Evolutionary conservation across 2,888 invertebrate genomes (phyloP).

Genomic region (Gandaritis pyraliata): DNA sequence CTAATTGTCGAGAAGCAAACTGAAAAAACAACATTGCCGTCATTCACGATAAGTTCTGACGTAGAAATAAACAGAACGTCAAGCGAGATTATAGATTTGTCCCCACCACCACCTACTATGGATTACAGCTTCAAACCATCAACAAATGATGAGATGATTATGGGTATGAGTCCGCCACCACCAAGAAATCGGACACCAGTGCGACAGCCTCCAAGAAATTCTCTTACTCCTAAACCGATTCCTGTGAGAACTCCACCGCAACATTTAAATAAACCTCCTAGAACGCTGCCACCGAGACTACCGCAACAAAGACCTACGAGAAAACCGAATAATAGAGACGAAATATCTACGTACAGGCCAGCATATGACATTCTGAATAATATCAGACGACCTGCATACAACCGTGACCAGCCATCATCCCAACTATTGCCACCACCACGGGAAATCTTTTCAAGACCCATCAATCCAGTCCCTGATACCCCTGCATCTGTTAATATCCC

Average conservation of each 20-base stretch:
- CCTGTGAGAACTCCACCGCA: slow-evolving; percentile 68
- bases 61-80: slow-evolving; percentile 63
- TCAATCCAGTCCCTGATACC: slow-evolving; percentile 51
- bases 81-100: slow-evolving; percentile 77
- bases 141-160: slow-evolving; percentile 78
- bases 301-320: slow-evolving; percentile 64
- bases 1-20: slow-evolving; percentile 66
- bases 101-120: slow-evolving; percentile 77
- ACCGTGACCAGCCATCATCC: slow-evolving; percentile 72
- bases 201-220: slow-evolving; percentile 59
- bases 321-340: slow-evolving; percentile 67
- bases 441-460: slow-evolving; percentile 56
- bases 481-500: slow-evolving; percentile 48
- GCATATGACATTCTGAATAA: slow-evolving; percentile 70
- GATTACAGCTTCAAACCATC: slow-evolving; percentile 75
- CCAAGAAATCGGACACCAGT: slow-evolving; percentile 62
- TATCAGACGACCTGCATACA: slow-evolving; percentile 65
- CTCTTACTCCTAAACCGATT: slow-evolving; percentile 64
- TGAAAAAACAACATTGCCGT: slow-evolving; percentile 63
- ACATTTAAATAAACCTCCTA: slow-evolving; percentile 67
- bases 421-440: slow-evolving; percentile 71
- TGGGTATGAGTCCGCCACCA: slow-evolving; percentile 84
- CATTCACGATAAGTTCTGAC: slow-evolving; percentile 63
- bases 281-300: slow-evolving; percentile 62
- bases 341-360: slow-evolving; percentile 74